A percentile compares a stretch with the other conserved stretches of the same genome.
These are phyloP conservation scores for Patella vulgata DNA, from an alignment of 1,140 invertebrate species.

Conservation along the genomic window DNA sequence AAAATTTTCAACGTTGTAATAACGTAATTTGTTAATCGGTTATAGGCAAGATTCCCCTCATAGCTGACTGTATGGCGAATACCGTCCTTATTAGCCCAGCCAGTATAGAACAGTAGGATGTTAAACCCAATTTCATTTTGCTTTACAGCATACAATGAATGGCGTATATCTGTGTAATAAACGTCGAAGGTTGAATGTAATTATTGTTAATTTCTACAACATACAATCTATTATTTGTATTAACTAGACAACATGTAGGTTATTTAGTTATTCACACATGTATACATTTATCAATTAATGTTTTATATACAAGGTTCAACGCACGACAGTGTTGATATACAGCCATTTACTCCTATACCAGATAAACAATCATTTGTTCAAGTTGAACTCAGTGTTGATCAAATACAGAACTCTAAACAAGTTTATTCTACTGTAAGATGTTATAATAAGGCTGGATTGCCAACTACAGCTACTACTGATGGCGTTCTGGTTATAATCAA, in stretches of 20 bases:
- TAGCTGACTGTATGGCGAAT: too few relatives aligned
- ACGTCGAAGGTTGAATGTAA: too few relatives aligned
- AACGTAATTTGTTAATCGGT: not conserved
- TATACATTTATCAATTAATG: too few relatives aligned
- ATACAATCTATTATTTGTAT: too few relatives aligned
- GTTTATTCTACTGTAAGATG: slow-evolving; percentile 32
- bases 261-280: too few relatives aligned
- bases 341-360: not conserved
- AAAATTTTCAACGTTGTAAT: not conserved
- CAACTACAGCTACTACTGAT: slow-evolving; percentile 19
- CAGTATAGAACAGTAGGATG: too few relatives aligned
- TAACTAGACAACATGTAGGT: too few relatives aligned
- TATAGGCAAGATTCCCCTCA: not conserved
- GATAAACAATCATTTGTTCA: not conserved
- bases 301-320: slow-evolving; percentile 1
- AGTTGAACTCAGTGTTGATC: not conserved
- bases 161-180: too few relatives aligned
- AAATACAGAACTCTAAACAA: not conserved
- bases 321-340: slow-evolving; percentile 1
- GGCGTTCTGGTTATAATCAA: slow-evolving; percentile 30
- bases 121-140: not conserved
- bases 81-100: too few relatives aligned
- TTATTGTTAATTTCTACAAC: too few relatives aligned
- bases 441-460: slow-evolving; percentile 34
- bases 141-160: too few relatives aligned